Base-by-base conservation (phyloP, 2,113 vertebrate genomes). In the Oenanthe oenanthe region DNA sequence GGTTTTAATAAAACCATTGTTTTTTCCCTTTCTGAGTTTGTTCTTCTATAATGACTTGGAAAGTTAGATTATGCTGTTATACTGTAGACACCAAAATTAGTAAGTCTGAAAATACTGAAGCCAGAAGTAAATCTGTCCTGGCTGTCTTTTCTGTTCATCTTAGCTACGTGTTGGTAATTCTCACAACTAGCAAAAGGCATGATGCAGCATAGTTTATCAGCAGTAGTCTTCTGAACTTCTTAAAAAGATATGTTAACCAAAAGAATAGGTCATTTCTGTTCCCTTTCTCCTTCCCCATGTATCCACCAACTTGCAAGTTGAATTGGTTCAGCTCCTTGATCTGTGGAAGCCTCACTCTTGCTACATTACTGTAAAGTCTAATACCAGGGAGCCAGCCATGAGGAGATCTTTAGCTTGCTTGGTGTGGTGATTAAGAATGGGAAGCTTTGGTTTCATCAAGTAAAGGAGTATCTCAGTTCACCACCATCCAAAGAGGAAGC, bases 1-100 rank as follows among this genome's bases (percentile, higher is more conserved):
- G 85, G 85, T 96, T 97, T 96, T 96, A 96, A 90, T 97, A 95
- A 96, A 96, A 90, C 94, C 85, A 73, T 54, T 73, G 22, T 13
- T n/a, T 91, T 88, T 51, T 74, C n/a, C 34, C 19, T 92, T 77
- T 85, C 56, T 60, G 38, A 80, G 12, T 4, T 63, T 12, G 2
- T 85, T 92, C 8, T 72, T 85, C 29, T 82, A 0, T 68, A 57
- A 56, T 48, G 19, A 76, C 48, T 71, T 87, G 42, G 8, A 72
- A 86, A 38, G 12, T 58, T 38, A 26, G 32, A 32, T 77, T 43
- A 5, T 36, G 20, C 36, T 85, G 28, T 72, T 43, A 4, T 13
- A 31, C 47, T 71, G 40, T 20, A 22, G 61, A 58, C 21, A 28
- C 57, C 5, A 88, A 78, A 89, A 43, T 68, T 16, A 76, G 10